Evolutionary conservation across 1,140 invertebrate species (phyloP), one percentile per base, ranked within the genome.

Genomic region (Leptopilina clavipes): DNA sequence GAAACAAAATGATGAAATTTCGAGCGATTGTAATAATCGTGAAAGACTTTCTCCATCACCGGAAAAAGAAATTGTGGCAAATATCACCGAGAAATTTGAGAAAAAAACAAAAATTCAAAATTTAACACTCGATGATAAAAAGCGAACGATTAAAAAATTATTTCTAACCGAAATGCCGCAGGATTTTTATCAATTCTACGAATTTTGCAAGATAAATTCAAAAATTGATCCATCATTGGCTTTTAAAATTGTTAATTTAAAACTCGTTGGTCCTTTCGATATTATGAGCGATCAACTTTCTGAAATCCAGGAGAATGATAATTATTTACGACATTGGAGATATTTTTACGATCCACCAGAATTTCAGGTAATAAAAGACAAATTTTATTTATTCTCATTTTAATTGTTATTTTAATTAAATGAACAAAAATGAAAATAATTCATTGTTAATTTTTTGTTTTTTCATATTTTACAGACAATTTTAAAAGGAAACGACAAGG

Each of bases 301-400:
- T 54, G 90, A 93, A 83, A 85, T 92, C 71, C 87, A 91, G 43
- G 85, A 94, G 82, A 90, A 92, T 71, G 92, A 93, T n/a, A 89
- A 93, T 74, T 93, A 94, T 87, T 87, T 97, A 79, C 88, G 93
- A 44, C 96, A 98, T 86, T 98, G 96, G 94, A 92, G 97, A 83
- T 98, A 96, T 90, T 98, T 94, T 88, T 97, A 96, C 91, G 97
- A 99, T 92, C 96, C 96, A 54, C 97, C 97, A 44, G 97, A 98
- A 91, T 97, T 98, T 89, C 95, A 96, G 90, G 94, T 94, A 91
- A 87, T 52, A 0, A n/a, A n/a, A n/a, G n/a, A n/a, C n/a, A n/a
- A n/a, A n/a, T n/a, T n/a, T n/a, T n/a, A n/a, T n/a, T n/a, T n/a
- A n/a, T n/a, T n/a, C n/a, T n/a, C n/a, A n/a, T n/a, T n/a, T n/a